Percentiles rank a stretch among this genome's conserved stretches.
Evolutionary conservation across 2,113 vertebrate genomes (phyloP).

Genomic region (Lipophrys pholis): DNA sequence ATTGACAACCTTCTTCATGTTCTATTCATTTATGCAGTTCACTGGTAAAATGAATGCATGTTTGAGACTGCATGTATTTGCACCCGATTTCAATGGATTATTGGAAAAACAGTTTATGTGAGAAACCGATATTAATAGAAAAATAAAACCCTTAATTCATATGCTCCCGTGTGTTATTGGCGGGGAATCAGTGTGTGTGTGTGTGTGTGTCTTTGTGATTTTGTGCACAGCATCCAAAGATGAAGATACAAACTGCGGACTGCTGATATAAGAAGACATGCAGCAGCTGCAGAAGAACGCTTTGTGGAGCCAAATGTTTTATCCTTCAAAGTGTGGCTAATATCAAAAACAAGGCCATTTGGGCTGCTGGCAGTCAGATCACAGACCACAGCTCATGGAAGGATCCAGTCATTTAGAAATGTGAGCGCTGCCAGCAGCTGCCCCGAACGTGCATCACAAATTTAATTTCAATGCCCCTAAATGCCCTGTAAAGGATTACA

Average conservation of each 20-base stretch:
- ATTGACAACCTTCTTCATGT: slow-evolving; percentile 15
- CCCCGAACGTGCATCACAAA: background rate
- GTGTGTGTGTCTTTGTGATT: too few relatives aligned
- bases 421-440: background rate
- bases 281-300: slow-evolving; percentile 21
- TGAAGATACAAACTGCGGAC: slow-evolving; percentile 23
- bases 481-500: too few relatives aligned
- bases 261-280: slow-evolving; percentile 37
- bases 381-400: slow-evolving; percentile 3
- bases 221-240: slow-evolving; percentile 32
- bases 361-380: slow-evolving; percentile 7
- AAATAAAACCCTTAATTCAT: background rate
- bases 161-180: background rate
- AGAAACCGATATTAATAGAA: background rate
- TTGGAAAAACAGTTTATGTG: background rate
- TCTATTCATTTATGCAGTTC: slow-evolving; percentile 25
- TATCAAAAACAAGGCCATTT: slow-evolving; percentile 26
- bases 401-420: slow-evolving; percentile 4
- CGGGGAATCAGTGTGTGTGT: background rate
- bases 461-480: too few relatives aligned
- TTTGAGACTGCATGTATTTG: slow-evolving; percentile 1
- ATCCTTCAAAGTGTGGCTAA: slow-evolving; percentile 50
- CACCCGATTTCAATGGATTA: background rate
- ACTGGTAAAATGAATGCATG: background rate
- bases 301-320: slow-evolving; percentile 37